Base-by-base conservation (phyloP, 2,888 invertebrate genomes). In the Parnassius orleans region DNA sequence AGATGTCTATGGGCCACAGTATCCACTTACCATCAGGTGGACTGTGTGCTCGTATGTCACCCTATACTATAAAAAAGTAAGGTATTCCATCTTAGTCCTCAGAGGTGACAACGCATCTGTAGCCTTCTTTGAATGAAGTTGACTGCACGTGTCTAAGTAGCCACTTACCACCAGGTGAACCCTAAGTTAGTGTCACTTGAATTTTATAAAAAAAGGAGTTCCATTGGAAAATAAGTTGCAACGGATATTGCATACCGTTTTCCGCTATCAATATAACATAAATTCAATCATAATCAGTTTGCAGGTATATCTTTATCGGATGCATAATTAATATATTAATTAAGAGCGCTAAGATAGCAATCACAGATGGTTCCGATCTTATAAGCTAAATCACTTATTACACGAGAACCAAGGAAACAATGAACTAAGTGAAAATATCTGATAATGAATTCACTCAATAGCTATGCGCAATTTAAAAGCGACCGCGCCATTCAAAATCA, bases 371-470 rank as follows among this genome's bases (percentile, higher is more conserved):
- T 43, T 11, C 50, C 15, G 42, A 57, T 57, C 50, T 50, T 15
- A n/a, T n/a, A 43, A 48, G 53, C 55, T 60, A 60, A 54, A 42
- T 53, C 15, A n/a, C 33, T 54, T 15, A 57, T 12, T 11, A 14
- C 43, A 14, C 55, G 15, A 50, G n/a, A 14, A 24, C 19, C 19
- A 15, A 33, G 48, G 41, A 47, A 55, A 60, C 54, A 60, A 60
- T 55, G 60, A 11, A 33, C 50, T 48, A 42, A 54, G 60, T 48
- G 54, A 55, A 60, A 55, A 24, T 50, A 60, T 50, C 51, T 43
- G n/a, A 11, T 43, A 54, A 50, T 10, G 3, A 33, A 60, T 53
- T 54, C 53, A 53, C 9, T 41, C 10, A 46, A n/a, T n/a, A n/a
- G 2, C 9, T 12, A 5, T 15, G 46, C 42, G 15, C 33, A 46